phyloP scores from a whole-genome alignment of 1,140 invertebrate genomes.

The Eriosoma lanigerum region DNA sequence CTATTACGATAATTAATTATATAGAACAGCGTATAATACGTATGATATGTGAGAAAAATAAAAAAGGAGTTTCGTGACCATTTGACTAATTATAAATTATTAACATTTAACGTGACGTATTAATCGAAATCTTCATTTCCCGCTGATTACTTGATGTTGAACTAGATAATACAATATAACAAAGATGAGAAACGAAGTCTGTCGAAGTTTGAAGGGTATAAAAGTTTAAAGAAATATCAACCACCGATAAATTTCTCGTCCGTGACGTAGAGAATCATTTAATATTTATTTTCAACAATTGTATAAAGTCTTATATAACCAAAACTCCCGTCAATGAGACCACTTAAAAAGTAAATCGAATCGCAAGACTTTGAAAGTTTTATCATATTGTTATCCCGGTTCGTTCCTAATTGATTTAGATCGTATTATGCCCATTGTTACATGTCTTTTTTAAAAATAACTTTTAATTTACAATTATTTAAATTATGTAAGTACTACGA shows the following conservation, averaged over 20 bases:
- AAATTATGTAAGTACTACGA: no score
- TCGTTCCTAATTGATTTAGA: no score
- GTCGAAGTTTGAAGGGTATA: neutral
- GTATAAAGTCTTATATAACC: neutral
- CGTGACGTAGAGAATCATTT: neutral
- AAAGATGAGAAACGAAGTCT: constrained; percentile 3
- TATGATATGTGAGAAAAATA: neutral
- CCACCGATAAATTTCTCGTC: neutral
- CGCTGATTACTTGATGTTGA: neutral
- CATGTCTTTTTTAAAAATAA: no score
- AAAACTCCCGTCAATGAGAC: neutral
- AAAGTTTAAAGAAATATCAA: neutral
- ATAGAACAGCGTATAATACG: no score
- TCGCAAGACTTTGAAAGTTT: neutral
- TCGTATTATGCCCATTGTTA: no score
- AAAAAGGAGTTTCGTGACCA: neutral
- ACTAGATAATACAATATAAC: neutral
- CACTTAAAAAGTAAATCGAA: neutral
- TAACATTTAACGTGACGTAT: neutral
- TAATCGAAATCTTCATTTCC: neutral
- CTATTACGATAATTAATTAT: no score
- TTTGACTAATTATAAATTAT: constrained; percentile 29
- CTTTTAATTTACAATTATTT: no score
- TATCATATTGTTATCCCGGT: no score
- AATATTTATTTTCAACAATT: neutral